Evolutionary conservation across 2,888 invertebrate genomes (phyloP).

Genomic region (Odontothrips loti): DNA sequence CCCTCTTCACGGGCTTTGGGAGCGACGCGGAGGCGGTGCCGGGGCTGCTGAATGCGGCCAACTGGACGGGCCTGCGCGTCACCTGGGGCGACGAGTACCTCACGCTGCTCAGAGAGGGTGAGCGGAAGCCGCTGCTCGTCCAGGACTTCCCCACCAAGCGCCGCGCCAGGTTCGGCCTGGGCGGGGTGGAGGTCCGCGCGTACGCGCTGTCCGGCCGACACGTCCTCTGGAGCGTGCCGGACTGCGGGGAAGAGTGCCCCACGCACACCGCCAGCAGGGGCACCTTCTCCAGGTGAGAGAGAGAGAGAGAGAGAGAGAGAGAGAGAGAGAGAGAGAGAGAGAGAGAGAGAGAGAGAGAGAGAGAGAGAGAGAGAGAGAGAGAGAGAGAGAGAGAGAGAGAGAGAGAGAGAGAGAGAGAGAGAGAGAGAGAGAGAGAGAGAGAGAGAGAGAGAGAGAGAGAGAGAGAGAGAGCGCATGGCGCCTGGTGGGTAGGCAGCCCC

Average conservation of each 20-base stretch:
- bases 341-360: no score
- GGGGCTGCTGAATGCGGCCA: background rate
- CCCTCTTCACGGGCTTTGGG: slow-evolving; percentile 7
- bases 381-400: no score
- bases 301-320: no score
- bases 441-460: no score
- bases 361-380: no score
- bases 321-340: no score
- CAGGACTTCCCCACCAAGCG: background rate
- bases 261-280: background rate
- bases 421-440: no score
- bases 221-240: background rate
- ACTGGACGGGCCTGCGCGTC: slow-evolving; percentile 12
- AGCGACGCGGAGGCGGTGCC: background rate
- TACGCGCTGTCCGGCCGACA: background rate
- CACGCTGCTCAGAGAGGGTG: background rate
- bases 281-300: background rate
- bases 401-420: no score
- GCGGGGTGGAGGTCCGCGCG: background rate
- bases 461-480: no score
- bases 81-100: slow-evolving; percentile 17
- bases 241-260: slow-evolving; percentile 7
- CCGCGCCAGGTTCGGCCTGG: background rate
- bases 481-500: no score
- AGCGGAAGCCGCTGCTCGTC: background rate